Evolutionary conservation across 2,888 invertebrate genomes (phyloP).

Genomic region (Dryomyza anilis): DNA sequence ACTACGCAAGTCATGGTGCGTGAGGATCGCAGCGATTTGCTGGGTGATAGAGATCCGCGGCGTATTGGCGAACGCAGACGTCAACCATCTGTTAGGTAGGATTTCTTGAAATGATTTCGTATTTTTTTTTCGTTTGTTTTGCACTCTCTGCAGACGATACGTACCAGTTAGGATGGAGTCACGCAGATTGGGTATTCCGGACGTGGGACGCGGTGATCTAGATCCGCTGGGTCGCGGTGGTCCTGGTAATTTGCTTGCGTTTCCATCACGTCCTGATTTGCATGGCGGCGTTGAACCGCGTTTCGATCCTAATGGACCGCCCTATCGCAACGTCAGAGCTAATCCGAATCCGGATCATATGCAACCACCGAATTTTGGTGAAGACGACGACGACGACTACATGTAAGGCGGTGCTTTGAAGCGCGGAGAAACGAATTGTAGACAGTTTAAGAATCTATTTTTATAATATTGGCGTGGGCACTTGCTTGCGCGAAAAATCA

Average conservation of each 20-base stretch:
- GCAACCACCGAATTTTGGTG: constrained; percentile 67
- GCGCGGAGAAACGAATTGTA: too few relatives aligned
- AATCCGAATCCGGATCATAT: constrained; percentile 74
- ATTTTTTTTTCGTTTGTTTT: constrained; percentile 23
- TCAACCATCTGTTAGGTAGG: constrained; percentile 43
- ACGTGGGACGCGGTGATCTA: constrained; percentile 76
- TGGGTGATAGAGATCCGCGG: constrained; percentile 45
- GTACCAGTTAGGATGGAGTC: constrained; percentile 36
- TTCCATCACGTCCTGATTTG: constrained; percentile 41
- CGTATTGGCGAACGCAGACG: too few relatives aligned
- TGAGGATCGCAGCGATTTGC: constrained; percentile 18
- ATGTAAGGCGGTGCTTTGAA: constrained; percentile 50
- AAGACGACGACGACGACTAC: constrained; percentile 51
- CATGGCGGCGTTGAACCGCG: constrained; percentile 56
- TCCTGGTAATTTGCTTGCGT: constrained; percentile 50
- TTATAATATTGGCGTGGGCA: too few relatives aligned
- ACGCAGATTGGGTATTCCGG: constrained; percentile 55
- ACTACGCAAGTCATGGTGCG: constrained; percentile 52
- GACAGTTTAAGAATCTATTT: too few relatives aligned
- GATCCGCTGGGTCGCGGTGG: constrained; percentile 71
- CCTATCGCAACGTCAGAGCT: constrained; percentile 62
- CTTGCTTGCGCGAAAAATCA: too few relatives aligned
- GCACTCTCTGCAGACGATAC: constrained; percentile 31
- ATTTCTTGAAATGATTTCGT: too few relatives aligned
- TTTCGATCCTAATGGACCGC: constrained; percentile 84